Evolutionary conservation across 2,888 invertebrate species (phyloP), one percentile per base, ranked within the genome.

Genomic region (Eristalinus sepulchralis): DNA sequence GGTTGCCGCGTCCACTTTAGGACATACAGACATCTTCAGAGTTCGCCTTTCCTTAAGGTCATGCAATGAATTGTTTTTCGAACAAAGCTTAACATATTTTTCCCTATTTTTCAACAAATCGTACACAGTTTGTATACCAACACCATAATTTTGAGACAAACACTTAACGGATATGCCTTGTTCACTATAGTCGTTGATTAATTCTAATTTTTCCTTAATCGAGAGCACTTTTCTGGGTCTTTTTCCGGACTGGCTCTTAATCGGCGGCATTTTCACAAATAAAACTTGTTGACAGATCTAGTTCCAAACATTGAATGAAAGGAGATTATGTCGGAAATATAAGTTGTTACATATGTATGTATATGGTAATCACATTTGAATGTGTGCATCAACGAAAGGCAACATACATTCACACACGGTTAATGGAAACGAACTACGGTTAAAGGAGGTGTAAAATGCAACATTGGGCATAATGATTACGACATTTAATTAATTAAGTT

Each of bases 161-260:
- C 60, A 60, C 6, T 31, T 68, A 27, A 60, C 68, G 67, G 68
- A 33, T 53, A 47, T 67, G 59, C 34, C 68, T 24, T 60, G 60
- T 68, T 60, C 55, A 2, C 22, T 24, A 66, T 77, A 59, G 11
- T 60, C 77, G 20, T 77, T 67, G 68, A 77, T 67, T 31, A 67
- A 59, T 33, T 63, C 64, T 36, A 70, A 66, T 79, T 79, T 71
- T 27, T 64, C 39, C 60, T 71, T 55, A 63, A 55, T 55, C 62
- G 71, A 70, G 63, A 79, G 55, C 57, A 79, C 53, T 39, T 70
- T 78, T 68, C 70, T 78, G 60, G 70, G 63, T 78, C 70, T 78
- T 78, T 78, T 78, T 63, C 53, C 33, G 20, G 39, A 33, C 59
- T 66, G 27, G 2, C 5, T 77, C 24, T 68, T 33, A 53, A 36